These are phyloP conservation scores for Tetrao urogallus DNA, from an alignment of 2,113 vertebrate genomes.

Conservation along the genomic window DNA sequence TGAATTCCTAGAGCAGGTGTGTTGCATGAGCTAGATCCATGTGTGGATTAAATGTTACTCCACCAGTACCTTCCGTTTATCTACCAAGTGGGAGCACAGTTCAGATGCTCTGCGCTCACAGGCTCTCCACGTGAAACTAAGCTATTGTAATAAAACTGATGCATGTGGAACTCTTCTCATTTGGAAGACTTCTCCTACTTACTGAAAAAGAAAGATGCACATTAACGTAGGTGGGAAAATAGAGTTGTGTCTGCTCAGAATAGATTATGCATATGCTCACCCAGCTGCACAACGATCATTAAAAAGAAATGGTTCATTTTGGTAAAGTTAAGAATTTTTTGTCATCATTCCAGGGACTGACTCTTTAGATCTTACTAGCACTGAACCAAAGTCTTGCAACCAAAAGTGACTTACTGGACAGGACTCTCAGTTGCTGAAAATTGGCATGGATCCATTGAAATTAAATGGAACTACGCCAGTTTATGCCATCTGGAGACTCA, in stretches of 20 bases:
- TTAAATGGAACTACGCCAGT: constrained; percentile 40
- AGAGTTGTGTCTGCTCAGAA: not conserved
- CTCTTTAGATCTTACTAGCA: not conserved
- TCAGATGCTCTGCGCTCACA: not conserved
- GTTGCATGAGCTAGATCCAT: not conserved
- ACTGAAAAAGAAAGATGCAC: not conserved
- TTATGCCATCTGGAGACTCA: constrained; percentile 58
- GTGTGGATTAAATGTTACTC: not conserved
- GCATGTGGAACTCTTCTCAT: not conserved
- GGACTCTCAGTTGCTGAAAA: constrained; percentile 41
- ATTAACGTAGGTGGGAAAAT: not conserved
- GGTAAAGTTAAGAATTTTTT: not conserved
- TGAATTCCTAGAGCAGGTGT: not conserved
- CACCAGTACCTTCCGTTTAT: not conserved
- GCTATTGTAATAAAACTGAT: not conserved
- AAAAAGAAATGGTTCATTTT: not conserved
- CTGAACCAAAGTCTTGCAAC: not conserved
- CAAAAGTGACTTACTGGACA: constrained; percentile 13
- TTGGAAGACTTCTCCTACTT: not conserved
- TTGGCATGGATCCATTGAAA: constrained; percentile 27
- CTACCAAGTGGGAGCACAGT: not conserved
- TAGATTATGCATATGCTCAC: not conserved
- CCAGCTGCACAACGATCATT: not conserved
- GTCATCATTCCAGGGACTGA: not conserved
- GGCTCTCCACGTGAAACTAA: not conserved